phyloP scores from a whole-genome alignment of 2,797 vertebrate genomes.

The Kryptopterus vitreolus region DNA sequence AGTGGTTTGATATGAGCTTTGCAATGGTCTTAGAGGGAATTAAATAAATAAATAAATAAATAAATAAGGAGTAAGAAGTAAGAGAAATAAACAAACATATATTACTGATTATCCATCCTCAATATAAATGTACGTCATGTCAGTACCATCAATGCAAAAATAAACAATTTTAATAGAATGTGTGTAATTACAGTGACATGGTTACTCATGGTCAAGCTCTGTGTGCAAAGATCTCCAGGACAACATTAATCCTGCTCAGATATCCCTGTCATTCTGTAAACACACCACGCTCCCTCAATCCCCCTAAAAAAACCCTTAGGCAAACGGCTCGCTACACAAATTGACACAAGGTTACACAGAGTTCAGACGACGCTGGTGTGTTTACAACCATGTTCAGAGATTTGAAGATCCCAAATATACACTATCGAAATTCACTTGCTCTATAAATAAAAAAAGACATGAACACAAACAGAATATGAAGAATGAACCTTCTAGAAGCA shows the following conservation, averaged over 20 bases:
- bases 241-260: conserved; percentile 57
- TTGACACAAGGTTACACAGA: conserved; percentile 64
- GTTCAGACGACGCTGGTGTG: conserved; percentile 63
- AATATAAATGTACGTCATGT: background rate
- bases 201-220: no score
- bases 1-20: background rate
- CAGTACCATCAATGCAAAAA: background rate
- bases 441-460: background rate
- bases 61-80: conserved; percentile 8
- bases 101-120: no score
- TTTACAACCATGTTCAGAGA: background rate
- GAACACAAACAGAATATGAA: background rate
- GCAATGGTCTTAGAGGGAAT: no score
- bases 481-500: background rate
- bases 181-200: background rate
- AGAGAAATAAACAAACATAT: background rate
- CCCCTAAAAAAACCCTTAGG: conserved; percentile 59
- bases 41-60: no score
- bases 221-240: background rate
- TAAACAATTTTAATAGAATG: background rate
- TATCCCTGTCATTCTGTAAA: conserved; percentile 60
- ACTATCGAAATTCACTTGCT: no score
- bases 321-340: conserved; percentile 65
- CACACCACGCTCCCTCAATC: conserved; percentile 59
- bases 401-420: no score